Percentiles rank a stretch among this genome's conserved stretches.
phyloP scores from a whole-genome alignment of 2,888 invertebrate species.

The Drosophila engyochracea region DNA sequence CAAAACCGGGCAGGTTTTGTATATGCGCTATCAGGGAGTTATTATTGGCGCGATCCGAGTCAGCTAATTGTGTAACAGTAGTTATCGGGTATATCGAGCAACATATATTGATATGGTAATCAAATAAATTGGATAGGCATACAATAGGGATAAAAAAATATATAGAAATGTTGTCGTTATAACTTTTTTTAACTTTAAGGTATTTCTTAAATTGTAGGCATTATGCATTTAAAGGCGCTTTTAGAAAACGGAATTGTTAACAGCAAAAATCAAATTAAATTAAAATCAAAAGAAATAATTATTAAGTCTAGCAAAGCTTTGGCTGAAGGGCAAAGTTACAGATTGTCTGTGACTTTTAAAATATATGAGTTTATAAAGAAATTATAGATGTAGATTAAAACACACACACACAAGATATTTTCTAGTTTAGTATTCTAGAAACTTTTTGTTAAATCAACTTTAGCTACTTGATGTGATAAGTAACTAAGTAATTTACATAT shows the following conservation, averaged over 20 bases:
- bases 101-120: slow-evolving; percentile 62
- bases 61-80: slow-evolving; percentile 75
- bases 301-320: slow-evolving; percentile 32
- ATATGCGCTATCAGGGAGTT: slow-evolving; percentile 90
- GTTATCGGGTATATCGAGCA: slow-evolving; percentile 43
- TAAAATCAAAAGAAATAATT: slow-evolving; percentile 26
- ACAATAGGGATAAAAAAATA: slow-evolving; percentile 62
- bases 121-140: slow-evolving; percentile 72
- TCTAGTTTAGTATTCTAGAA: slow-evolving; percentile 6
- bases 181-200: slow-evolving; percentile 41
- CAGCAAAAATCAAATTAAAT: slow-evolving; percentile 4
- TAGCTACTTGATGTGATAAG: slow-evolving; percentile 19
- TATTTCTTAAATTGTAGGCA: slow-evolving; percentile 22
- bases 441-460: slow-evolving; percentile 14
- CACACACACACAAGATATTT: slow-evolving; percentile 4
- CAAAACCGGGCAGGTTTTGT: slow-evolving; percentile 89
- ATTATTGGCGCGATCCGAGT: slow-evolving; percentile 87
- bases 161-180: slow-evolving; percentile 74
- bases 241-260: slow-evolving; percentile 4
- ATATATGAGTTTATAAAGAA: slow-evolving; percentile 8
- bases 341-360: slow-evolving; percentile 1
- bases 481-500: slow-evolving; percentile 21
- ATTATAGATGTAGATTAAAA: slow-evolving; percentile 26
- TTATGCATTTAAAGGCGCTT: slow-evolving; percentile 25
- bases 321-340: slow-evolving; percentile 3